phyloP scores from a whole-genome alignment of 2,113 vertebrate species.

The Aleadryas rufinucha region DNA sequence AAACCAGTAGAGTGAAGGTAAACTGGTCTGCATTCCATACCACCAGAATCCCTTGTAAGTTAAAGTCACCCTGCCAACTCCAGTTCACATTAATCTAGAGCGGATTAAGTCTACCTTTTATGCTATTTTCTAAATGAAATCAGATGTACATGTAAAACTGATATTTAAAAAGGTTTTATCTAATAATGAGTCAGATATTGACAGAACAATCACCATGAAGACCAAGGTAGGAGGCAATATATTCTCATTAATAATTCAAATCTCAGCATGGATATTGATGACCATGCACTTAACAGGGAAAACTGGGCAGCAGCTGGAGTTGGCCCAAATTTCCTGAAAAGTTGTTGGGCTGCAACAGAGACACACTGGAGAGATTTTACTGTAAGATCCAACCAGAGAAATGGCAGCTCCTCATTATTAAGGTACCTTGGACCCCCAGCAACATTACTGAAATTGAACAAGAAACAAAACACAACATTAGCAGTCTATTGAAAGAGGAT shows the following conservation, averaged over 20 bases:
- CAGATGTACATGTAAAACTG: constrained; percentile 4
- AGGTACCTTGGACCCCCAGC: neutral
- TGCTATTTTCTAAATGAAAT: constrained; percentile 41
- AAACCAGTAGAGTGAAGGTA: neutral
- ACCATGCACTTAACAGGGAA: neutral
- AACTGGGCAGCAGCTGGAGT: neutral
- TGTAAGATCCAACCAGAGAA: neutral
- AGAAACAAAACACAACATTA: neutral
- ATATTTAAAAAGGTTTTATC: constrained; percentile 36
- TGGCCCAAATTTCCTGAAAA: constrained; percentile 14
- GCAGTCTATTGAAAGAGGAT: neutral
- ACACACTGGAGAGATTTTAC: neutral
- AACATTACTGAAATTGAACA: neutral
- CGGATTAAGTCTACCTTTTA: neutral
- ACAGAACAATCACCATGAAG: constrained; percentile 15
- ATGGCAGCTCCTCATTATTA: neutral
- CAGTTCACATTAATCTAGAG: neutral
- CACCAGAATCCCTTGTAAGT: neutral
- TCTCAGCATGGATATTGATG: constrained; percentile 1
- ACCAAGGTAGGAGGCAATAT: constrained; percentile 21
- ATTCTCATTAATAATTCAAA: constrained; percentile 45
- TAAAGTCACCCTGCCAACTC: neutral
- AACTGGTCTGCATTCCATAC: neutral
- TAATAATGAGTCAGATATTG: constrained; percentile 21
- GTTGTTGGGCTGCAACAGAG: neutral